phyloP scores from a whole-genome alignment of 2,113 vertebrate species.

The Rhynchopsitta pachyrhyncha region DNA sequence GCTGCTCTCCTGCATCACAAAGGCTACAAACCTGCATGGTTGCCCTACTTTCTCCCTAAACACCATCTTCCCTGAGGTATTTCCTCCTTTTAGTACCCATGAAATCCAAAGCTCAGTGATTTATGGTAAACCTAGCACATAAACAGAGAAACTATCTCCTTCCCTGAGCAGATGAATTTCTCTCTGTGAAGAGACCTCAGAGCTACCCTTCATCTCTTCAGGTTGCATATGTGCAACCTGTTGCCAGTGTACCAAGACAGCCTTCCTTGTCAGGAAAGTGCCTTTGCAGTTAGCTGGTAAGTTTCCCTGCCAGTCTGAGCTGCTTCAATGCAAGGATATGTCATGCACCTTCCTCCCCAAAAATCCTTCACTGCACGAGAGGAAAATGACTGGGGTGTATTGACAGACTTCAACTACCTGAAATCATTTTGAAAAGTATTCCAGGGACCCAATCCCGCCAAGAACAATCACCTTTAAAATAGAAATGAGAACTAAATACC shows the following conservation, averaged over 20 bases:
- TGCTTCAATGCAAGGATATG: neutral
- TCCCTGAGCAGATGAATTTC: neutral
- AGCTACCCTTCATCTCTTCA: neutral
- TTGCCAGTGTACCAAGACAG: neutral
- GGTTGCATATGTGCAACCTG: neutral
- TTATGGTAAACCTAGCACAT: neutral
- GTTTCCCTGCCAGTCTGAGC: neutral
- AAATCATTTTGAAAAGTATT: neutral
- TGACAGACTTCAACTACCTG: slow-evolving; percentile 3
- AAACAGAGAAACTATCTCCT: neutral
- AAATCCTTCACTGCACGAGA: neutral
- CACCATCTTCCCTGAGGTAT: neutral
- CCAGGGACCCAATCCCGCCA: neutral
- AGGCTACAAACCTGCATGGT: neutral
- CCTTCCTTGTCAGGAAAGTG: neutral
- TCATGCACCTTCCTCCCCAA: neutral
- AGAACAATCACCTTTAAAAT: slow-evolving; percentile 25
- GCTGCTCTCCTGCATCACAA: neutral
- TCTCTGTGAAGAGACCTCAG: neutral
- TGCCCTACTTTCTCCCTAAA: neutral
- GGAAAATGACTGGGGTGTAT: neutral
- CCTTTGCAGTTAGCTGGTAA: neutral
- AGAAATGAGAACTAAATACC: slow-evolving; percentile 6
- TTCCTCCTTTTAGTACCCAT: neutral
- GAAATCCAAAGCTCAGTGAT: neutral